phyloP scores from a whole-genome alignment of 92 coral and sea anemone genomes.

The Siderastrea radians region DNA sequence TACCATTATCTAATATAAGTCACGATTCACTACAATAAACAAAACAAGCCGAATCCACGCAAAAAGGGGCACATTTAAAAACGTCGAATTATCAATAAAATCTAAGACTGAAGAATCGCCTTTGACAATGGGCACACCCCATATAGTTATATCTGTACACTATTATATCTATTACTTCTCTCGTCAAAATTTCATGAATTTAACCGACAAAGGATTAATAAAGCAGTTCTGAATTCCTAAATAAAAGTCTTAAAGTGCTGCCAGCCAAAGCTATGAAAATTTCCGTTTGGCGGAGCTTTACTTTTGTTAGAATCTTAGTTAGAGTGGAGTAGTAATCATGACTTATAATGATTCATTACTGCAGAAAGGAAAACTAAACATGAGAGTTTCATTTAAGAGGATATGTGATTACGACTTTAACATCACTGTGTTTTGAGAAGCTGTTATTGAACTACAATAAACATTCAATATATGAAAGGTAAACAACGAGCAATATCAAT shows the following conservation, averaged over 20 bases:
- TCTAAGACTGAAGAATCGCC: constrained; percentile 17
- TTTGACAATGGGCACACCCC: constrained; percentile 32
- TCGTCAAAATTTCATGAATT: constrained; percentile 40
- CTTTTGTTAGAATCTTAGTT: constrained; percentile 25
- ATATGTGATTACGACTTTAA: constrained; percentile 23
- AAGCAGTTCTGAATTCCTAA: constrained; percentile 6
- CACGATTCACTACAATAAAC: constrained; percentile 37
- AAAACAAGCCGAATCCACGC: constrained; percentile 28
- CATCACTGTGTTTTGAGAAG: constrained; percentile 42
- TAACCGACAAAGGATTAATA: constrained; percentile 3
- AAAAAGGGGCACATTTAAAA: constrained; percentile 8
- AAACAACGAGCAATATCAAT: constrained; percentile 47
- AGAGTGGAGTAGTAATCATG: constrained; percentile 12
- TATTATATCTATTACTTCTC: constrained; percentile 35
- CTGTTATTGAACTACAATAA: constrained; percentile 44
- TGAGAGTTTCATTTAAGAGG: constrained; percentile 16
- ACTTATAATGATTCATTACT: constrained; percentile 11
- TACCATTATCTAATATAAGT: constrained; percentile 47
- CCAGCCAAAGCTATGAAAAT: constrained; percentile 13
- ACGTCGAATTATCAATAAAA: constrained; percentile 40
- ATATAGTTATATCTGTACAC: not conserved
- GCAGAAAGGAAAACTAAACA: not conserved
- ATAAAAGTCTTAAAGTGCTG: not conserved
- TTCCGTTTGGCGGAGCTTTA: constrained; percentile 32
- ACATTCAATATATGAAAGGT: constrained; percentile 37